These are phyloP conservation scores for Globodera ellingtonae DNA, from an alignment of 1,140 invertebrate species.

Conservation along the genomic window DNA sequence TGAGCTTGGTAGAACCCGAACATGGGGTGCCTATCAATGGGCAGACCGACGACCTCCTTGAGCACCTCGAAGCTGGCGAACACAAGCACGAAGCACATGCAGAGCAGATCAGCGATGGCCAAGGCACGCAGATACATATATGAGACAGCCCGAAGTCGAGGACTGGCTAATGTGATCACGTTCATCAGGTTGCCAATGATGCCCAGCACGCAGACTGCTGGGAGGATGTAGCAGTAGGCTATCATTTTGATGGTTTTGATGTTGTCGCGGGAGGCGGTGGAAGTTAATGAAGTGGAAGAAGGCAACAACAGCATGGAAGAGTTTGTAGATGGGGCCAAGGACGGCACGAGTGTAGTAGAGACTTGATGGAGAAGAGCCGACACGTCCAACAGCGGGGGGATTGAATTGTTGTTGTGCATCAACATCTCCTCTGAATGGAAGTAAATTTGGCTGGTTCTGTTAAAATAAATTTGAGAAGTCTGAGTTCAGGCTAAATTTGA, in stretches of 20 bases:
- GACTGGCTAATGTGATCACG: slow-evolving; percentile 59
- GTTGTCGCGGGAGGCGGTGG: slow-evolving; percentile 1
- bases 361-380: slow-evolving; percentile 13
- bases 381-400: background rate
- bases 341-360: background rate
- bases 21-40: slow-evolving; percentile 45
- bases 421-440: background rate
- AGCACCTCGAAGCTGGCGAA: slow-evolving; percentile 59
- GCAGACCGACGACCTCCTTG: slow-evolving; percentile 35
- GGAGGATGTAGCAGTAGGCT: slow-evolving; percentile 64
- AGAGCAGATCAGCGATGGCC: slow-evolving; percentile 61
- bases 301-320: background rate
- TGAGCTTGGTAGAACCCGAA: slow-evolving; percentile 63
- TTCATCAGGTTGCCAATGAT: slow-evolving; percentile 62
- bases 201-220: slow-evolving; percentile 59
- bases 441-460: slow-evolving; percentile 1
- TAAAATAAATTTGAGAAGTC: slow-evolving; percentile 1
- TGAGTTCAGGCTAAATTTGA: background rate
- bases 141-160: slow-evolving; percentile 59
- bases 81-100: slow-evolving; percentile 64
- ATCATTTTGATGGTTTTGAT: slow-evolving; percentile 39
- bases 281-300: background rate
- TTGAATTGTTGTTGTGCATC: background rate
- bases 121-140: slow-evolving; percentile 61
- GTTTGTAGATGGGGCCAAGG: background rate